A percentile compares a stretch with the other conserved stretches of the same genome.
These are phyloP conservation scores for Podargus strigoides DNA, from an alignment of 2,797 vertebrate species.

Conservation along the genomic window DNA sequence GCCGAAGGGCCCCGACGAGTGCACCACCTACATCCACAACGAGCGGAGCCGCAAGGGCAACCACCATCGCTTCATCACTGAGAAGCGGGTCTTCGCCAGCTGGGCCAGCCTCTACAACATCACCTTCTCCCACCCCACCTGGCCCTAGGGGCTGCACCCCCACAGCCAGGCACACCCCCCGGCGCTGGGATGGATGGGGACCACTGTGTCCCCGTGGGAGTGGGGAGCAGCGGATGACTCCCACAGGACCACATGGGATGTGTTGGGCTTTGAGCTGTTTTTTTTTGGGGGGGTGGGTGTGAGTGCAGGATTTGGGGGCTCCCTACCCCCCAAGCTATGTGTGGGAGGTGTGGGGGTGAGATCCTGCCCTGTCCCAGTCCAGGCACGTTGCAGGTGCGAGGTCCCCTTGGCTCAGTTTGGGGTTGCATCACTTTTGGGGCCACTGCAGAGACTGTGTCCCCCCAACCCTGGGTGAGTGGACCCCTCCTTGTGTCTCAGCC, in stretches of 20 bases:
- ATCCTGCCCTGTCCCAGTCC: not conserved
- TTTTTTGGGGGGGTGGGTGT: not conserved
- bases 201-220: not conserved
- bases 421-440: not conserved
- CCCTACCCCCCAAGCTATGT: accelerated
- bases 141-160: constrained; percentile 70
- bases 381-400: accelerated
- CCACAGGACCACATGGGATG: not conserved
- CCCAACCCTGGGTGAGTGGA: not conserved
- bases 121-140: constrained; percentile 87
- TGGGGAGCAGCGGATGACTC: not conserved
- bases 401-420: not conserved
- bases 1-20: constrained; percentile 90
- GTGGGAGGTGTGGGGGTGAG: not conserved
- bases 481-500: not conserved
- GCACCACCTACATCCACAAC: constrained; percentile 89
- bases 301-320: not conserved
- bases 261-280: not conserved
- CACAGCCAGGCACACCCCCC: not conserved
- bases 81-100: constrained; percentile 92
- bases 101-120: constrained; percentile 95
- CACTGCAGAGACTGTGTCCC: not conserved
- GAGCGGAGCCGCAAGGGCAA: constrained; percentile 86
- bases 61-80: constrained; percentile 97
- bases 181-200: not conserved